Base-by-base conservation (phyloP, 2,797 vertebrate species). In the Eleutherodactylus coqui region DNA sequence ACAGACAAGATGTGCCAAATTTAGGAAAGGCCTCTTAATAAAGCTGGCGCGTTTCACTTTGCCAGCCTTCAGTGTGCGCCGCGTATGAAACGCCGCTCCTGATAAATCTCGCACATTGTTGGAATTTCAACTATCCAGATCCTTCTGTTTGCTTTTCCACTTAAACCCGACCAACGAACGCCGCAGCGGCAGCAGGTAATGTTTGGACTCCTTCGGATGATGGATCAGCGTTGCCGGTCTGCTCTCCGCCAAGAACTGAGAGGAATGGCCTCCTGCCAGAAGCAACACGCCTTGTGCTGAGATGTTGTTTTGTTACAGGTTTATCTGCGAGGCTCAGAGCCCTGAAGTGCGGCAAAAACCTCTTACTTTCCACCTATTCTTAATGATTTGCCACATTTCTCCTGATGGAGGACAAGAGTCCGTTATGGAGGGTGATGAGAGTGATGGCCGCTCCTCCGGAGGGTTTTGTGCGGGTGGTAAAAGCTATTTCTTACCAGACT, bases 391-490 rank as follows among this genome's bases (percentile, higher is more conserved):
- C 75, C 38, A 51, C 55, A 58, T 49, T 36, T 55, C 49, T 21
- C 34, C 51, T n/a, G 75, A 55, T 55, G 34, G 49, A 36, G 75
- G 51, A 38, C 51, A 27, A 34, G 34, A 77, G n/a, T 7, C 10
- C 21, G 34, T 77, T 77, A 77, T 24, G 14, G 75, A 55, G 58
- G 75, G 49, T 77, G 58, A 77, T 77, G 51, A 77, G 58, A 77
- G 55, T 55, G 58, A 55, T 77, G 75, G 32, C 38, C 58, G 34
- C 51, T 77, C 32, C 75, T 77, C 51, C n/a, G 27, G 75, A 77
- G 49, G 38, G 32, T 77, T 77, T 73, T 41, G n/a, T 38, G 75
- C 75, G 21, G 21, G 51, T 77, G 75, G 75, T 38, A 77, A 77
- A 77, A 77, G 75, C 49, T 55, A 55, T 55, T 55, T 73, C 70